Evolutionary conservation across 2,888 invertebrate genomes (phyloP).

Genomic region (Luperina testacea): DNA sequence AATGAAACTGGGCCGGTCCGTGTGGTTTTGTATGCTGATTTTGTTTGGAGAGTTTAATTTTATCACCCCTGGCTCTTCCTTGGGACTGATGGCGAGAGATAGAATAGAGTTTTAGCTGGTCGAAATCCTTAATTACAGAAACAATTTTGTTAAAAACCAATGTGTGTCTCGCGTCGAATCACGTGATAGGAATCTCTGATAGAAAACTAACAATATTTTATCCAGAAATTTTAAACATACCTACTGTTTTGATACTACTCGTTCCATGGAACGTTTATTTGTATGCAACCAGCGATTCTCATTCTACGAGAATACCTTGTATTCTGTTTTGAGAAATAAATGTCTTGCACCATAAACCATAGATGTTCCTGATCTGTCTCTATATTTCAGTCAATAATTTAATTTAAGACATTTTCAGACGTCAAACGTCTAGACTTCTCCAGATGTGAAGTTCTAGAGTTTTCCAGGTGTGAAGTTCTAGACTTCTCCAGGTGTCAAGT

Average conservation of each 20-base stretch:
- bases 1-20: slow-evolving; percentile 44
- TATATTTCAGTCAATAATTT: neutral
- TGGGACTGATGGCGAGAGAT: neutral
- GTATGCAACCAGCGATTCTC: neutral
- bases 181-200: neutral
- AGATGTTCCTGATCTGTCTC: neutral
- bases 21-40: slow-evolving; percentile 54
- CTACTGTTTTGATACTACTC: neutral
- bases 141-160: neutral
- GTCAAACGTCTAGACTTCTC: too few species aligned
- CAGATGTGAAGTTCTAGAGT: too few species aligned
- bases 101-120: neutral
- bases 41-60: slow-evolving; percentile 27
- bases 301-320: neutral
- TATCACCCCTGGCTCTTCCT: slow-evolving; percentile 13
- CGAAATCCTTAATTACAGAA: neutral
- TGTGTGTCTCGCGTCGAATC: neutral
- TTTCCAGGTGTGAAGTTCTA: too few species aligned
- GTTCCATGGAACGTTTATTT: neutral
- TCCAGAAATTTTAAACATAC: neutral
- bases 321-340: neutral
- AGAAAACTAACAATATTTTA: neutral
- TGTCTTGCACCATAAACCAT: neutral
- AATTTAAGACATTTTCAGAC: neutral
- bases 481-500: too few species aligned